phyloP scores from a whole-genome alignment of 2,888 invertebrate genomes.

The Itoplectis maculator region DNA sequence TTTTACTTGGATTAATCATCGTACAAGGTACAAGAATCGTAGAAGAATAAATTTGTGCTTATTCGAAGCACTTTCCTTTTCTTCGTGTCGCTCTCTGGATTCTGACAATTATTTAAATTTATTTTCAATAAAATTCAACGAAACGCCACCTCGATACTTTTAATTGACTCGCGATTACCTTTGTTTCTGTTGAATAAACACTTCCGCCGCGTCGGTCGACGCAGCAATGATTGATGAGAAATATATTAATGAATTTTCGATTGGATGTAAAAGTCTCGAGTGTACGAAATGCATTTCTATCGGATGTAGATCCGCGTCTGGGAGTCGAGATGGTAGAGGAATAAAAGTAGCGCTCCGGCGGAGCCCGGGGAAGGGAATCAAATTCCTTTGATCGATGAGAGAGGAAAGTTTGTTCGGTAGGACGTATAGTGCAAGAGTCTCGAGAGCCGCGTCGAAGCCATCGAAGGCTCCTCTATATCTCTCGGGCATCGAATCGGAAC shows the following conservation, averaged over 20 bases:
- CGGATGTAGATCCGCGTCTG: conserved; percentile 51
- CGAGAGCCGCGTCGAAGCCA: conserved; percentile 50
- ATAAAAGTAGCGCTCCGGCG: conserved; percentile 3
- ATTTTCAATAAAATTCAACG: no score
- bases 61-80: no score
- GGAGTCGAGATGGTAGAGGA: conserved; percentile 26
- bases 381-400: conserved; percentile 68
- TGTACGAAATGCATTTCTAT: conserved; percentile 54
- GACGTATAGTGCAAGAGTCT: conserved; percentile 52
- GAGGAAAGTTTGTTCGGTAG: conserved; percentile 64
- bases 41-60: no score
- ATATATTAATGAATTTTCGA: conserved; percentile 50
- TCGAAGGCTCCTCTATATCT: conserved; percentile 47
- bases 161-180: no score
- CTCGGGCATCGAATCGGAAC: conserved; percentile 64
- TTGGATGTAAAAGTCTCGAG: conserved; percentile 42
- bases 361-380: conserved; percentile 54
- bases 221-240: conserved; percentile 39
- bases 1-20: no score
- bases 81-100: no score
- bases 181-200: no score
- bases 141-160: no score
- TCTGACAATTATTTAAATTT: no score
- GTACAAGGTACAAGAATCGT: no score
- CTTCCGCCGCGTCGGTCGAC: no score